Evolutionary conservation across 2,888 invertebrate species (phyloP), one percentile per base, ranked within the genome.

Genomic region (Prosopocoilus inquinatus): DNA sequence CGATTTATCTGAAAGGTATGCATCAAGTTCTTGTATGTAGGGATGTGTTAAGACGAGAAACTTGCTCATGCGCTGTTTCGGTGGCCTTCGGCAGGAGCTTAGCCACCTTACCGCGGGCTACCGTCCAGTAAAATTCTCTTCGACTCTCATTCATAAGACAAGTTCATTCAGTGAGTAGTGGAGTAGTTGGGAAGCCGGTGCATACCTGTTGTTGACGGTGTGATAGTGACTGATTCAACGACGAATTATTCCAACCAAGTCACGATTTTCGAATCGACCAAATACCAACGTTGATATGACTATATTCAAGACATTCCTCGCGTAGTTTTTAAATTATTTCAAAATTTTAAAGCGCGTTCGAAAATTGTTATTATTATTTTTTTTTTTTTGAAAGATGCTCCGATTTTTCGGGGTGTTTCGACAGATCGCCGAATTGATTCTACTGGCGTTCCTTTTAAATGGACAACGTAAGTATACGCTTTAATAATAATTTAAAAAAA

Each of bases 71-170:
- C 50, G 53, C 58, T 20, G 28, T 50, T 45, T 50, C 51, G 51
- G 55, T 52, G 50, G 50, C 54, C 56, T 59, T 55, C 49, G 57
- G 57, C 53, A 47, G 57, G 36, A 34, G 53, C 46, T 58, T 47
- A 41, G 41, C 16, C 41, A 41, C 41, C 41, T 41, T 41, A 50
- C 41, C 12, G 34, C 12, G 33, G 34, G 39, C 35, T 43, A 36
- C 53, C 53, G 52, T 54, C 54, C 57, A 60, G 60, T 55, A 53
- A 55, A 58, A 56, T 60, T 60, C 58, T 55, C 56, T 33, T 43
- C 59, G 46, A 16, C 50, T 49, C 43, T 62, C 62, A 62, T 62
- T 62, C 62, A 62, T 62, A 62, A 60, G 55, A 59, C 45, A 33
- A 44, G 28, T 60, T 60, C 60, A 60, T 60, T 60, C 59, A 59